Evolutionary conservation across 2,797 vertebrate species (phyloP).

Genomic region (Muscicapa comitata): DNA sequence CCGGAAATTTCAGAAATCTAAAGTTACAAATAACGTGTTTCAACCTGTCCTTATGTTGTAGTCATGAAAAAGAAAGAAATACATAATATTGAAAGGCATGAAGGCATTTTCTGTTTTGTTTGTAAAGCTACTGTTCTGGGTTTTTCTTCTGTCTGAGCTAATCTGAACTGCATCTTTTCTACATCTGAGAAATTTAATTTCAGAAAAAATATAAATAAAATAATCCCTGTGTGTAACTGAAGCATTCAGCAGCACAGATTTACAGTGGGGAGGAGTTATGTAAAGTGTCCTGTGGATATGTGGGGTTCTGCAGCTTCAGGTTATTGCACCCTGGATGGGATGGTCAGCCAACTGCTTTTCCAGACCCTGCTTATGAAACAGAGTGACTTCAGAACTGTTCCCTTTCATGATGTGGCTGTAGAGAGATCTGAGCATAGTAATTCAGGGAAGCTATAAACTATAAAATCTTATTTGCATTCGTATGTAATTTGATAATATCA

Average conservation of each 20-base stretch:
- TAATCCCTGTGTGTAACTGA: background rate
- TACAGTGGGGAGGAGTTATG: fast-evolving
- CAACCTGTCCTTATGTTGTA: background rate
- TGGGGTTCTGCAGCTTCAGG: background rate
- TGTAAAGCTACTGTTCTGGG: background rate
- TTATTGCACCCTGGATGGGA: background rate
- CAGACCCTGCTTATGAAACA: background rate
- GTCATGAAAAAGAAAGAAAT: background rate
- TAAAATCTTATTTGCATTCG: background rate
- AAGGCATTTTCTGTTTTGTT: background rate
- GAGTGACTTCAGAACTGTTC: background rate
- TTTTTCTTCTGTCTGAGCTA: background rate
- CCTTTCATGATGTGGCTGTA: background rate
- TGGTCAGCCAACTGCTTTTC: background rate
- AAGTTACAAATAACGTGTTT: background rate
- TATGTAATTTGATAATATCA: background rate
- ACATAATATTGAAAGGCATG: background rate
- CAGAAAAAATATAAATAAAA: background rate
- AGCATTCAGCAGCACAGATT: background rate
- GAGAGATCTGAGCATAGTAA: background rate
- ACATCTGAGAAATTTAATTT: background rate
- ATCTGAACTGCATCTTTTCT: background rate
- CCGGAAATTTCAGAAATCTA: background rate
- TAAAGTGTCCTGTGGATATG: background rate
- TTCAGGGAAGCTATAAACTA: background rate